These are phyloP conservation scores for Parthenolecanium corni DNA, from an alignment of 2,888 invertebrate species.

Conservation along the genomic window DNA sequence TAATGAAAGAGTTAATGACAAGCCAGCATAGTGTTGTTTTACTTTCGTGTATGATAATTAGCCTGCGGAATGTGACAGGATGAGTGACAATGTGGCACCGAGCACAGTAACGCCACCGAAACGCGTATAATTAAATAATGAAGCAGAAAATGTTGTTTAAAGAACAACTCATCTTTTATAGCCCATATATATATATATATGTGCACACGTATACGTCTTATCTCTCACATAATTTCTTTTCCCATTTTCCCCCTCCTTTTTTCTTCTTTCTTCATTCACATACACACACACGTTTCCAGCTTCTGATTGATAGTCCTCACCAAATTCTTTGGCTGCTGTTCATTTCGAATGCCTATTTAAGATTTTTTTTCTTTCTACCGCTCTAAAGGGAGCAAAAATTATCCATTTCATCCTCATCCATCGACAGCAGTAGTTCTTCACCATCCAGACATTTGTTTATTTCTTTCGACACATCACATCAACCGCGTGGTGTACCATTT, in stretches of 20 bases:
- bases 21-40: constrained; percentile 11
- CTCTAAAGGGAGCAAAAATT: background rate
- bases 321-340: constrained; percentile 11
- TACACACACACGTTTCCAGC: background rate
- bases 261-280: background rate
- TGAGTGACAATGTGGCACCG: constrained; percentile 25
- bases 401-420: background rate
- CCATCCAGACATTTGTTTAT: background rate
- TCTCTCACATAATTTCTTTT: too few species aligned
- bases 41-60: constrained; percentile 24
- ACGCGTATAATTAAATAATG: constrained; percentile 21
- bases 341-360: background rate
- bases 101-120: constrained; percentile 6
- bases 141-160: constrained; percentile 15
- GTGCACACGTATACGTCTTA: too few species aligned
- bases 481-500: background rate
- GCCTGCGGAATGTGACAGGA: constrained; percentile 22
- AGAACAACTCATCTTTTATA: background rate
- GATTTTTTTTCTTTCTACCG: background rate
- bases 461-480: constrained; percentile 8
- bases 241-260: background rate
- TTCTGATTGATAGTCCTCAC: background rate
- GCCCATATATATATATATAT: too few species aligned
- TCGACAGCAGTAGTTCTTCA: background rate
- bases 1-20: constrained; percentile 23